Evolutionary conservation across 2,888 invertebrate genomes (phyloP).

Genomic region (Melanargia galathea): DNA sequence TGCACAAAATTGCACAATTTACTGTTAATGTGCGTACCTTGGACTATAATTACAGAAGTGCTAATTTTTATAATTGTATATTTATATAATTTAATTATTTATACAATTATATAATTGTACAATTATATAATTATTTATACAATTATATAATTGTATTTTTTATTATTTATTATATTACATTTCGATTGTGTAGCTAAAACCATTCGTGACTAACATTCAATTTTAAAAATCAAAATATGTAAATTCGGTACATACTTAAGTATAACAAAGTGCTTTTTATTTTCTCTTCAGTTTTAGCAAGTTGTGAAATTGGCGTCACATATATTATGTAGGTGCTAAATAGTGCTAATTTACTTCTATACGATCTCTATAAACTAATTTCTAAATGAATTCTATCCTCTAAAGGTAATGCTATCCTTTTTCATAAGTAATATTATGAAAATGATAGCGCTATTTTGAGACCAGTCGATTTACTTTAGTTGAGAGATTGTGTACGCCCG

Average conservation of each 20-base stretch:
- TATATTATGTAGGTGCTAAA: not conserved
- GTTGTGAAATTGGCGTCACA: not conserved
- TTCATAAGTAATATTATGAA: no score
- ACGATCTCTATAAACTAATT: no score
- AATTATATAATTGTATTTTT: not conserved
- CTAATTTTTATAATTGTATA: no score
- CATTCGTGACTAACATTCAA: not conserved
- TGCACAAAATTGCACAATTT: no score
- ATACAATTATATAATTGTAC: no score
- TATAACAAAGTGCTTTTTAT: not conserved
- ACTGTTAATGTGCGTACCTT: not conserved
- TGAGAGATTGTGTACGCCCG: no score
- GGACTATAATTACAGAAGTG: not conserved
- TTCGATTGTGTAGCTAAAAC: not conserved
- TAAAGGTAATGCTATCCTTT: no score
- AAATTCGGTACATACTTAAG: no score
- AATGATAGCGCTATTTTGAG: no score
- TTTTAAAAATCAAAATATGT: not conserved
- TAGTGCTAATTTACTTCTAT: not conserved
- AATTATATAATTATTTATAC: not conserved
- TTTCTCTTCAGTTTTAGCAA: not conserved
- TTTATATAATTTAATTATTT: no score
- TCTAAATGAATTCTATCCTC: no score
- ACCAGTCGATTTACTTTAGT: no score
- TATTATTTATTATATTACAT: not conserved